Percentiles rank a stretch among this genome's conserved stretches.
These are phyloP conservation scores for Dendroctonus valens DNA, from an alignment of 1,140 invertebrate genomes.

Conservation along the genomic window DNA sequence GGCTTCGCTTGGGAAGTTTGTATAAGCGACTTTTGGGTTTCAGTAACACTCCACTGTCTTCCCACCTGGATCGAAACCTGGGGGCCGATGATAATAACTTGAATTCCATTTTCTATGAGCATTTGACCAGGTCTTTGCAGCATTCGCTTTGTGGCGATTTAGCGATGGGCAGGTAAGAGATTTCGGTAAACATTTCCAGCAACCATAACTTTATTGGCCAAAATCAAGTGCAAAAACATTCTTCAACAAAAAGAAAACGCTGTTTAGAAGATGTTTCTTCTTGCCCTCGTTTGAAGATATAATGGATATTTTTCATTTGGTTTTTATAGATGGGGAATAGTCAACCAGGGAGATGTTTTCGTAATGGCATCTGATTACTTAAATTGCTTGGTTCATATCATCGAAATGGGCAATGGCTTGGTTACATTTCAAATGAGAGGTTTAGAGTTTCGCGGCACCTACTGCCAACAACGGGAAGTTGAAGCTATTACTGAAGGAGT, in stretches of 20 bases:
- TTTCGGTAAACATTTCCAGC: no score
- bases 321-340: constrained; percentile 75
- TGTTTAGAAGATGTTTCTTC: no score
- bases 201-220: no score
- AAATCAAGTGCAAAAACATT: no score
- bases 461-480: constrained; percentile 96
- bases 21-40: background rate
- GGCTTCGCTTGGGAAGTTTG: background rate
- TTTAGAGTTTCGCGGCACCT: constrained; percentile 96
- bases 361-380: constrained; percentile 96
- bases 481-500: constrained; percentile 98
- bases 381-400: constrained; percentile 96
- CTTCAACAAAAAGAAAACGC: no score
- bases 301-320: background rate
- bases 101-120: constrained; percentile 99
- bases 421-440: constrained; percentile 98
- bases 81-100: constrained; percentile 98
- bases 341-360: constrained; percentile 95
- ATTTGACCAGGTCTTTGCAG: constrained; percentile 91
- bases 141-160: constrained; percentile 95
- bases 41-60: constrained; percentile 86
- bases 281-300: no score
- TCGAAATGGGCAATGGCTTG: constrained; percentile 97
- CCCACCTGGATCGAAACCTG: constrained; percentile 92
- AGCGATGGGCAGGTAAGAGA: constrained; percentile 64